These are phyloP conservation scores for Dicaeum eximium DNA, from an alignment of 2,113 vertebrate species.

Conservation along the genomic window DNA sequence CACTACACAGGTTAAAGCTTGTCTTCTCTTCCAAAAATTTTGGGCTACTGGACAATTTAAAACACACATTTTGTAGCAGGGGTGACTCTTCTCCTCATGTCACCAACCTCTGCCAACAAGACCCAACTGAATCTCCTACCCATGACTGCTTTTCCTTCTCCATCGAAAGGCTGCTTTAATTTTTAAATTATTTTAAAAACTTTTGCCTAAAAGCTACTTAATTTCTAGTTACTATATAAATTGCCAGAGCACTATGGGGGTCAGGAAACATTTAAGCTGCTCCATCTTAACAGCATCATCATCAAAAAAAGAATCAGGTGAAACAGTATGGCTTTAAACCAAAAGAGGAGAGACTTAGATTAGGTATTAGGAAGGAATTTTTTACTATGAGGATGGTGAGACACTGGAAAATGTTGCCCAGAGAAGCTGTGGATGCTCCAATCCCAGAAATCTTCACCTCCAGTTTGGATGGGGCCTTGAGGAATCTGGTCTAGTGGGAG, in stretches of 20 bases:
- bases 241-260: background rate
- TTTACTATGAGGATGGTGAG: background rate
- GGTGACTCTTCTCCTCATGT: fast-evolving
- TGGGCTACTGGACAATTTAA: background rate
- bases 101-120: background rate
- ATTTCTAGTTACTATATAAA: background rate
- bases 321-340: background rate
- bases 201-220: background rate
- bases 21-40: background rate
- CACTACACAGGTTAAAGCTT: background rate
- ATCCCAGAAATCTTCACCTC: background rate
- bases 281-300: background rate
- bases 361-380: background rate
- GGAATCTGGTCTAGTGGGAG: background rate
- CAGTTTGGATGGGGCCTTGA: background rate
- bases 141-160: background rate
- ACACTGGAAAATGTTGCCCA: background rate
- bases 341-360: background rate
- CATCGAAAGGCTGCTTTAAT: background rate
- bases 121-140: background rate
- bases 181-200: background rate
- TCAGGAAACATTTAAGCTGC: background rate
- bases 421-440: background rate
- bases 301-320: background rate
- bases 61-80: background rate